A percentile compares a stretch with the other conserved stretches of the same genome.
Evolutionary conservation across 2,113 vertebrate species (phyloP).

Genomic region (cattle (Bos taurus)): DNA sequence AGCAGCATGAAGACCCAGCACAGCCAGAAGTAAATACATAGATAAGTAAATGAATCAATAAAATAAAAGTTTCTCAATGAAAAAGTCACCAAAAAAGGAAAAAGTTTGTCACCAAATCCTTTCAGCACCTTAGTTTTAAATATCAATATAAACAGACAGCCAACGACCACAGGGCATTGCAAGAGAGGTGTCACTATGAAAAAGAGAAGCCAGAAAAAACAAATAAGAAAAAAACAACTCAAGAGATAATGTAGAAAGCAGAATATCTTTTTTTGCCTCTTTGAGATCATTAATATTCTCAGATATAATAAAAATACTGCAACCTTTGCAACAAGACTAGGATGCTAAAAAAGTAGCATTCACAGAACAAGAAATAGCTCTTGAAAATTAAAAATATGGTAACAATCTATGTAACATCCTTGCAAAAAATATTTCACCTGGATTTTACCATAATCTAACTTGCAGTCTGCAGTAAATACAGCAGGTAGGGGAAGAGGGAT

Average conservation of each 20-base stretch:
- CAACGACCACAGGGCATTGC: background rate
- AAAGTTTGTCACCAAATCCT: background rate
- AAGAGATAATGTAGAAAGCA: background rate
- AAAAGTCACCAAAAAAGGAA: background rate
- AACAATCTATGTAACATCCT: background rate
- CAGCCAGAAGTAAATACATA: background rate
- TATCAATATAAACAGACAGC: background rate
- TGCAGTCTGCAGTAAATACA: background rate
- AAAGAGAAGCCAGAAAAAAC: background rate
- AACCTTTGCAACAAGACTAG: slow-evolving; percentile 14
- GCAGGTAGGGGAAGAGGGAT: background rate
- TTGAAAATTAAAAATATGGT: background rate
- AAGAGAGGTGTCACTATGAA: background rate
- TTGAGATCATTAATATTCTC: background rate
- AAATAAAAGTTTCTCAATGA: background rate
- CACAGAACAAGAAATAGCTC: background rate
- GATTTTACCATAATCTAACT: background rate
- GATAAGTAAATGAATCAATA: background rate
- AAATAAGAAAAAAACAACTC: background rate
- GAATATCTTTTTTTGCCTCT: background rate
- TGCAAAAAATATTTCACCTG: slow-evolving; percentile 24
- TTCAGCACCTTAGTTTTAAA: background rate
- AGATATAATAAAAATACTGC: background rate
- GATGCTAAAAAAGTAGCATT: background rate
- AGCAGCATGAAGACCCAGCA: background rate